Percentiles rank a stretch among this genome's conserved stretches.
Conservation (phyloP, 2,888 invertebrate species). For the Eurytoma adleriae region DNA sequence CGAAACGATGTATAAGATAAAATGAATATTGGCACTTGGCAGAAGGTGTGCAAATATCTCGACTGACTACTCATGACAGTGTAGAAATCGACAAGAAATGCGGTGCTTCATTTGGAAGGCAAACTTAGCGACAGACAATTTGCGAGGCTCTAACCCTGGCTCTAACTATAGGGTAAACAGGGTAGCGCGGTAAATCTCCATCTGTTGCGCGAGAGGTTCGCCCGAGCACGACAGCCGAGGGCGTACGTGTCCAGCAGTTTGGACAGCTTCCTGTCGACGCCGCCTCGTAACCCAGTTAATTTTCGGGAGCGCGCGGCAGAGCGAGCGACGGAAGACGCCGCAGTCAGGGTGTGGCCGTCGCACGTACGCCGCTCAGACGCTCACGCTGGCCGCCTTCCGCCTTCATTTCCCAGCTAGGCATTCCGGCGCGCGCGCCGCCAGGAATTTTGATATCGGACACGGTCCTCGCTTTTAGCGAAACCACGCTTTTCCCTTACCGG, state of each 20-base stretch:
- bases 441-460: slow-evolving; percentile 69
- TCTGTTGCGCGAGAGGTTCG: not conserved
- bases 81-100: too few relatives aligned
- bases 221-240: not conserved
- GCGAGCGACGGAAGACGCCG: not conserved
- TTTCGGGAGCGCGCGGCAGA: not conserved
- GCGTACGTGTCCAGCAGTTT: not conserved
- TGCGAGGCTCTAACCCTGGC: too few relatives aligned
- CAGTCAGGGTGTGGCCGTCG: slow-evolving; percentile 57
- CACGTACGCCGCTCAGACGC: slow-evolving; percentile 13
- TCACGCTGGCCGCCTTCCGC: slow-evolving; percentile 1
- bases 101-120: too few relatives aligned
- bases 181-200: not conserved
- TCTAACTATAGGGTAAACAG: not conserved
- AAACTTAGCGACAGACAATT: not conserved
- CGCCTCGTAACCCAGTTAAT: slow-evolving; percentile 17
- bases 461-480: not conserved
- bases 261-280: not conserved
- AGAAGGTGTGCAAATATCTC: too few relatives aligned
- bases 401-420: slow-evolving; percentile 51
- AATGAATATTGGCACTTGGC: too few relatives aligned
- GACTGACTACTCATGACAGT: too few relatives aligned
- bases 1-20: too few relatives aligned
- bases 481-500: not conserved
- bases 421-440: slow-evolving; percentile 66